A percentile compares a stretch with the other conserved stretches of the same genome.
Evolutionary conservation across 2,113 vertebrate genomes (phyloP).

Genomic region (Laticauda colubrina): DNA sequence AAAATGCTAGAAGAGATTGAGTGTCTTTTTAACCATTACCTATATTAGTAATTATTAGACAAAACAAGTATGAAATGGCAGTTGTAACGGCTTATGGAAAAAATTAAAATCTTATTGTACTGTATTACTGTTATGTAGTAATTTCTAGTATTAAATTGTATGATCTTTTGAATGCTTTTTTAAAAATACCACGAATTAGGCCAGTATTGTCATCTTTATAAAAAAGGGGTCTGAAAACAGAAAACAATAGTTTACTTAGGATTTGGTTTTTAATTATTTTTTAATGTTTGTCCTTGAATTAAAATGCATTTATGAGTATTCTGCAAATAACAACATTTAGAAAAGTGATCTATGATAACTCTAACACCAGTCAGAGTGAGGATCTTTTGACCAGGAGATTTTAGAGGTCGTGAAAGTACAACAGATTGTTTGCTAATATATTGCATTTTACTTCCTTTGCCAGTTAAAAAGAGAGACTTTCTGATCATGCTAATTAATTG

Average conservation of each 20-base stretch:
- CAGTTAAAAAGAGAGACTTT: not conserved
- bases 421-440: not conserved
- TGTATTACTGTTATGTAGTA: not conserved
- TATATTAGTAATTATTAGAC: conserved; percentile 31
- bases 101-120: not conserved
- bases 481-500: not conserved
- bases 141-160: not conserved
- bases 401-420: not conserved
- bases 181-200: not conserved
- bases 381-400: not conserved
- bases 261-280: no score
- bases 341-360: no score
- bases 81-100: not conserved
- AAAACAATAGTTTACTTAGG: not conserved
- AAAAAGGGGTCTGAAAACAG: not conserved
- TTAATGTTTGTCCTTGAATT: not conserved
- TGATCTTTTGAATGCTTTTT: not conserved
- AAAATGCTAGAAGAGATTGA: not conserved
- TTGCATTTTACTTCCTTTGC: not conserved
- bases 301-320: not conserved
- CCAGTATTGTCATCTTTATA: not conserved
- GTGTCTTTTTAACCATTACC: not conserved
- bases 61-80: not conserved
- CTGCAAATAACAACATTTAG: not conserved
- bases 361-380: not conserved